phyloP scores from a whole-genome alignment of 1,140 invertebrate species.

The Cheumatopsyche charites region DNA sequence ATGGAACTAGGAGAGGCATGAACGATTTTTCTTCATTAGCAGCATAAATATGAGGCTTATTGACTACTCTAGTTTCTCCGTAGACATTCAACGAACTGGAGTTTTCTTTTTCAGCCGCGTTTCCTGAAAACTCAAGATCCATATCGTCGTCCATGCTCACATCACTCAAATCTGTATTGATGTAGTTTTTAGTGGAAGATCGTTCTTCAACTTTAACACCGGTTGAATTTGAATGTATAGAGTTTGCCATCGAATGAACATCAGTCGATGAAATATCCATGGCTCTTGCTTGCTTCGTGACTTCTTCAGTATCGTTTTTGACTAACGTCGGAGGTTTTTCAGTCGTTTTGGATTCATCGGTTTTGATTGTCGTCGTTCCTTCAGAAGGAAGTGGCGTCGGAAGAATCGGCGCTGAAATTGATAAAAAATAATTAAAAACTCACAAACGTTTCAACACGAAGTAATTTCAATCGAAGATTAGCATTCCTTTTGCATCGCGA shows the following conservation, averaged over 20 bases:
- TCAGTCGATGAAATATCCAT: constrained; percentile 40
- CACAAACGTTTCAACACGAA: too few relatives aligned
- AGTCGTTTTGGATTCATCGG: not conserved
- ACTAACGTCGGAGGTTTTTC: not conserved
- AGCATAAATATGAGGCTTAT: constrained; percentile 41
- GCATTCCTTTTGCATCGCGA: not conserved
- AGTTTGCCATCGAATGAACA: constrained; percentile 31
- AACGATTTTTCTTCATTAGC: constrained; percentile 37
- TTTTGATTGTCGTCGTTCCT: not conserved
- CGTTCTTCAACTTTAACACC: constrained; percentile 8
- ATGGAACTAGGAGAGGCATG: constrained; percentile 50
- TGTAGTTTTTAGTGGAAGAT: constrained; percentile 45
- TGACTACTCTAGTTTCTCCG: constrained; percentile 39
- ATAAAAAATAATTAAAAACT: not conserved
- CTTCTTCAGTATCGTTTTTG: constrained; percentile 3
- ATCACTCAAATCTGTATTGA: constrained; percentile 66
- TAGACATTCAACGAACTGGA: constrained; percentile 40
- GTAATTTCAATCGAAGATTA: too few relatives aligned
- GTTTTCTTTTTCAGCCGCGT: constrained; percentile 44
- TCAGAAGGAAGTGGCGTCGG: constrained; percentile 19
- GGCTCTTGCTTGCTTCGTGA: constrained; percentile 41
- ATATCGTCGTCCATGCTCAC: constrained; percentile 71
- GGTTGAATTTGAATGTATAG: constrained; percentile 24
- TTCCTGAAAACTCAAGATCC: constrained; percentile 50
- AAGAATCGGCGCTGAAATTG: constrained; percentile 24